These are phyloP conservation scores for Nyctereutes procyonoides DNA, from an alignment of 2,113 vertebrate genomes.

Conservation along the genomic window DNA sequence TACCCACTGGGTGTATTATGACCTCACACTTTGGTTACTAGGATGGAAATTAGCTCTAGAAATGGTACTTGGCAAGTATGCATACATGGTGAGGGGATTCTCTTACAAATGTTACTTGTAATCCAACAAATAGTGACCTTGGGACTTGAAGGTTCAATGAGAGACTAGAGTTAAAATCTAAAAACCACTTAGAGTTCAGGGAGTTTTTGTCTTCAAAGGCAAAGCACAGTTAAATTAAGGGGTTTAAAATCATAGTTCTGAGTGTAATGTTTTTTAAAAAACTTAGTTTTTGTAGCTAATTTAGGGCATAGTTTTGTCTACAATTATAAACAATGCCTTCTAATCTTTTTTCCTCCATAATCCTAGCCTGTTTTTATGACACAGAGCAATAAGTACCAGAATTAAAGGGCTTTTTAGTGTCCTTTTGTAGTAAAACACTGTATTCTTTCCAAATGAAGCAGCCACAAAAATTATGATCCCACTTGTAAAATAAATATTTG, in stretches of 20 bases:
- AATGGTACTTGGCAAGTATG: neutral
- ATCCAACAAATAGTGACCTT: slow-evolving; percentile 37
- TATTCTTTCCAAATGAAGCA: slow-evolving; percentile 24
- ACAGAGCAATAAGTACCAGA: slow-evolving; percentile 70
- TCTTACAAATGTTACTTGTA: neutral
- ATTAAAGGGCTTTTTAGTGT: slow-evolving; percentile 79
- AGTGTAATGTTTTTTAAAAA: slow-evolving; percentile 78
- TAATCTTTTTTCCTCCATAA: slow-evolving; percentile 80
- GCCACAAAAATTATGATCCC: slow-evolving; percentile 57
- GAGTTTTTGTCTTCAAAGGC: slow-evolving; percentile 70
- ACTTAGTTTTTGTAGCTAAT: slow-evolving; percentile 75
- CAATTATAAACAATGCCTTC: slow-evolving; percentile 77
- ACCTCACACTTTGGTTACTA: neutral
- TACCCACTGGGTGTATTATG: neutral
- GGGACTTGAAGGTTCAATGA: slow-evolving; percentile 50
- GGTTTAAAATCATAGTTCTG: slow-evolving; percentile 71
- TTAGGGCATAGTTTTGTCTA: slow-evolving; percentile 78
- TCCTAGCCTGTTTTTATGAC: slow-evolving; percentile 80
- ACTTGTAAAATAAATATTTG: slow-evolving; percentile 53
- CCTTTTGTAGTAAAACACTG: slow-evolving; percentile 77
- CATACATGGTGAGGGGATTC: neutral
- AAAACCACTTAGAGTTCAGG: slow-evolving; percentile 71
- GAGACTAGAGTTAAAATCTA: slow-evolving; percentile 52
- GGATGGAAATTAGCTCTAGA: neutral
- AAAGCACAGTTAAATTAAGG: slow-evolving; percentile 69